Evolutionary conservation across 2,113 vertebrate genomes (phyloP).

Genomic region (Ciconia maguari): DNA sequence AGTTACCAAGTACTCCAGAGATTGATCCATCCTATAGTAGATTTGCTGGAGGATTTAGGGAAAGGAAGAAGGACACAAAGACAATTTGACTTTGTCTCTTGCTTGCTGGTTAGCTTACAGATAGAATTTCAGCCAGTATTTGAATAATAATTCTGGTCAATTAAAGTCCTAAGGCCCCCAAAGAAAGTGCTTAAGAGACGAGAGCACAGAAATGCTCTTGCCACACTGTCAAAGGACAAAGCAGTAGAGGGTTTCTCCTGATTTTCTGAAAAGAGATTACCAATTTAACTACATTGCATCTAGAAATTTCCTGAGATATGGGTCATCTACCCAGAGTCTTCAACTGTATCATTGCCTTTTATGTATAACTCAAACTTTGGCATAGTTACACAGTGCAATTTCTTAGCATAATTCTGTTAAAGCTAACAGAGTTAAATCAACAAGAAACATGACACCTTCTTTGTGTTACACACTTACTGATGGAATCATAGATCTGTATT

Average conservation of each 20-base stretch:
- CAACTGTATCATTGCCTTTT: not conserved
- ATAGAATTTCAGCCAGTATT: not conserved
- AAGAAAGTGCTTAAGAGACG: not conserved
- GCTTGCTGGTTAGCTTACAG: not conserved
- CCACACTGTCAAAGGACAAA: not conserved
- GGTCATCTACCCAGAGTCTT: not conserved
- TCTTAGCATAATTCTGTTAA: not conserved
- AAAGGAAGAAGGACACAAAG: not conserved
- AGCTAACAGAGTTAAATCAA: not conserved
- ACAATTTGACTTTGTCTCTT: not conserved
- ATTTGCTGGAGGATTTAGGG: not conserved
- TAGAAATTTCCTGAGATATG: not conserved
- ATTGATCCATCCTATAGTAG: not conserved
- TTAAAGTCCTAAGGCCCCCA: not conserved
- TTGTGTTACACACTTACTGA: not conserved
- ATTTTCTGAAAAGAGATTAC: not conserved
- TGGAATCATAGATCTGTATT: not conserved
- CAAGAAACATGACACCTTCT: not conserved
- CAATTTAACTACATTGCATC: not conserved
- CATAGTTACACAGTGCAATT: not conserved
- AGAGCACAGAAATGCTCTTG: not conserved
- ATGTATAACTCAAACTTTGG: not conserved
- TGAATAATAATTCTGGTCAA: not conserved
- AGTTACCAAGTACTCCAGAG: not conserved
- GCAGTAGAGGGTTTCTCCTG: not conserved